phyloP scores from a whole-genome alignment of 2,113 vertebrate species.

The Nymphicus hollandicus region DNA sequence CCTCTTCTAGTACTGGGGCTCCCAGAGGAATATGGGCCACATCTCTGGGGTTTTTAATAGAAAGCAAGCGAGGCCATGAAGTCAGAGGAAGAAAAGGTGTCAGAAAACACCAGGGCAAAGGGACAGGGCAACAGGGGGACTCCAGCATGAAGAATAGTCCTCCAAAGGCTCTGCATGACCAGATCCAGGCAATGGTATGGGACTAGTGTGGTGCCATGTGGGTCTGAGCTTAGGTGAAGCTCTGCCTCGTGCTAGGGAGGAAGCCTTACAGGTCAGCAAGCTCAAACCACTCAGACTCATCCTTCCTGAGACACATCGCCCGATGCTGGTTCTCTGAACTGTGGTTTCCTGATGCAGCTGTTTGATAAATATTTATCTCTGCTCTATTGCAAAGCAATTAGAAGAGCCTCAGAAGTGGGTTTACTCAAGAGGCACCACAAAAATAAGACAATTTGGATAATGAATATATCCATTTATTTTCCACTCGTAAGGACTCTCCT shows the following conservation, averaged over 20 bases:
- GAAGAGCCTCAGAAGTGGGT: slow-evolving; percentile 49
- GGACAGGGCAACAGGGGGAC: accelerated
- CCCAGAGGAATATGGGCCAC: not conserved
- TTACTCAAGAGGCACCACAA: slow-evolving; percentile 54
- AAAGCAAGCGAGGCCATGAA: not conserved
- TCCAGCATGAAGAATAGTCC: not conserved
- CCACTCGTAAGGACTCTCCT: not conserved
- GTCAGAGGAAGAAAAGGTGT: slow-evolving; percentile 44
- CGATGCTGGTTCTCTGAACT: not conserved
- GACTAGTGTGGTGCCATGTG: not conserved
- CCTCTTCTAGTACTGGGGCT: slow-evolving; percentile 11
- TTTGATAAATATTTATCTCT: slow-evolving; percentile 67
- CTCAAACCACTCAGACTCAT: slow-evolving; percentile 48
- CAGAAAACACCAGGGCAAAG: not conserved
- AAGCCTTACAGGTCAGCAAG: slow-evolving; percentile 40
- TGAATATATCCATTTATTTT: slow-evolving; percentile 39
- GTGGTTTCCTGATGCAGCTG: slow-evolving; percentile 62
- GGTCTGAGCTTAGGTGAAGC: not conserved
- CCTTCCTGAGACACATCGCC: slow-evolving; percentile 6
- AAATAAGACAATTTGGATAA: slow-evolving; percentile 47
- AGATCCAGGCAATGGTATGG: not conserved
- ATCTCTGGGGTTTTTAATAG: slow-evolving; percentile 57
- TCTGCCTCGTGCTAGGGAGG: slow-evolving; percentile 1
- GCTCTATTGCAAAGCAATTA: slow-evolving; percentile 53
- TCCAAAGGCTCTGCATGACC: not conserved